Percentiles rank a stretch among this genome's conserved stretches.
Evolutionary conservation across 2,888 invertebrate species (phyloP).

Genomic region (Opisthograptis luteolata): DNA sequence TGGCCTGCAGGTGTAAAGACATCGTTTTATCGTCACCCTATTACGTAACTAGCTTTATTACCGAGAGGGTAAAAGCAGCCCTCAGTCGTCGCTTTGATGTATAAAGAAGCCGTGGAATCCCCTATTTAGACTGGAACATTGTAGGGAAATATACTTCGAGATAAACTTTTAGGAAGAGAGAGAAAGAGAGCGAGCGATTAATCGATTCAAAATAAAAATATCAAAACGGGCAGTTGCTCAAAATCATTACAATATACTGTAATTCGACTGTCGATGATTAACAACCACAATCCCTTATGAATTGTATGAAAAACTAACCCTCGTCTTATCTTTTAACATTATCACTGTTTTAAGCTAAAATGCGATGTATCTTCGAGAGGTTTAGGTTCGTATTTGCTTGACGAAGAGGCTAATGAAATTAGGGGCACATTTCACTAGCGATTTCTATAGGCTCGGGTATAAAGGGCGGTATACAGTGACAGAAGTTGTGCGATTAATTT

Average conservation of each 20-base stretch:
- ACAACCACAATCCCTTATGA: conserved; percentile 72
- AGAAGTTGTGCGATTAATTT: conserved; percentile 78
- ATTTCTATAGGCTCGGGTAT: conserved; percentile 24
- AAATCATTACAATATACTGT: conserved; percentile 56
- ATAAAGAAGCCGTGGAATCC: too few relatives aligned
- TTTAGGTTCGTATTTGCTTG: neutral
- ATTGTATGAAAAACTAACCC: conserved; percentile 76
- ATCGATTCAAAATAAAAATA: conserved; percentile 5
- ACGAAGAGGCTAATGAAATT: conserved; percentile 24
- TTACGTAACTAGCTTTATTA: too few relatives aligned
- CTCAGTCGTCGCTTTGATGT: too few relatives aligned
- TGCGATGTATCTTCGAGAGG: neutral
- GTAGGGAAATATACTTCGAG: too few relatives aligned
- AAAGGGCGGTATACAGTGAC: conserved; percentile 55
- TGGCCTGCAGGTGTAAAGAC: too few relatives aligned
- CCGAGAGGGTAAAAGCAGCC: too few relatives aligned
- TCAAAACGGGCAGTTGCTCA: conserved; percentile 9
- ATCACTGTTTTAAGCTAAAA: neutral
- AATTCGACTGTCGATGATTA: conserved; percentile 64
- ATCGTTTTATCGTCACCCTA: too few relatives aligned
- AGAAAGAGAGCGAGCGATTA: neutral
- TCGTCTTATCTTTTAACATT: conserved; percentile 45
- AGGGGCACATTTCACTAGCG: conserved; percentile 24
- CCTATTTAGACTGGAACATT: too few relatives aligned
- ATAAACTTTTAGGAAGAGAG: neutral